Conservation (phyloP, 2,113 vertebrate species). For the Suricata suricatta region DNA sequence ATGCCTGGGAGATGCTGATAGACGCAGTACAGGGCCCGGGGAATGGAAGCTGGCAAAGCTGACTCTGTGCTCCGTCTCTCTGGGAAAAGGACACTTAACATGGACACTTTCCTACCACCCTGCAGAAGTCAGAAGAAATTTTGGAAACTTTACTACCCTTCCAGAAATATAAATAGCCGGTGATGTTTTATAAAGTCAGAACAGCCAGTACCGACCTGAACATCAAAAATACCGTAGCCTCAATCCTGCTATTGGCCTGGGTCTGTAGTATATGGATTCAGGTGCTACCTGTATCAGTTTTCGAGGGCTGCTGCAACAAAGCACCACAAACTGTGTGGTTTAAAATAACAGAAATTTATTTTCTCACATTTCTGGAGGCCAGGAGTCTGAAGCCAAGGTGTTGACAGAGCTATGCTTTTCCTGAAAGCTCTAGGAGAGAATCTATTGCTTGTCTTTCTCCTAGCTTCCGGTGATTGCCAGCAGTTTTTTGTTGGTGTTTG, state of each 20-base stretch:
- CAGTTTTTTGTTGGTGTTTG: neutral
- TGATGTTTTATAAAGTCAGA: neutral
- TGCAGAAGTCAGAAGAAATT: neutral
- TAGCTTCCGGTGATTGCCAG: neutral
- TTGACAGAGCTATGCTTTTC: neutral
- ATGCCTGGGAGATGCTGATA: neutral
- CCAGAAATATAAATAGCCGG: neutral
- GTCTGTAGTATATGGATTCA: neutral
- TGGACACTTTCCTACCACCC: neutral
- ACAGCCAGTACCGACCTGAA: neutral
- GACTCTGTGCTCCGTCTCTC: neutral
- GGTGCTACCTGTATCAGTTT: neutral
- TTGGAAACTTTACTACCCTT: neutral
- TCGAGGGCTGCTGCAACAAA: neutral
- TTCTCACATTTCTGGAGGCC: neutral
- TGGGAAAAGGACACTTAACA: neutral
- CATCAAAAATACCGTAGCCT: neutral
- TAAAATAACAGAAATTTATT: neutral
- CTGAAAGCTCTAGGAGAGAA: neutral
- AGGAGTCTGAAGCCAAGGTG: neutral
- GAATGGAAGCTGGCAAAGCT: neutral
- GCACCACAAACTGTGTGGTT: neutral
- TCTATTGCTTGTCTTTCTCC: neutral
- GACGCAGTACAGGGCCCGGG: accelerated
- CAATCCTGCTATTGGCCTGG: neutral